Conservation (phyloP, 2,888 invertebrate genomes). For the Carabus problematicus region DNA sequence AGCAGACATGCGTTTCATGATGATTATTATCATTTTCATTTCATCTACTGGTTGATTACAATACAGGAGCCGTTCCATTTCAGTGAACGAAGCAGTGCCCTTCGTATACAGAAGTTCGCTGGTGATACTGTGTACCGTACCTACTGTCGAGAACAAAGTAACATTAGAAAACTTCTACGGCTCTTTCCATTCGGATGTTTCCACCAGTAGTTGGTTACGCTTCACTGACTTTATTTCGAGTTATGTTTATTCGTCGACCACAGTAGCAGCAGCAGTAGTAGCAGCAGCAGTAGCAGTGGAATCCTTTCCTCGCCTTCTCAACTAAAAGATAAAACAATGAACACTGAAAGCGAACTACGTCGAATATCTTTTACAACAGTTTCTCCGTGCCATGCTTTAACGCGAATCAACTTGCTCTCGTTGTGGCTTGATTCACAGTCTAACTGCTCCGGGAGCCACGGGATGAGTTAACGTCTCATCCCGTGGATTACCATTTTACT, state of each 20-base stretch:
- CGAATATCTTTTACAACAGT: slow-evolving; percentile 8
- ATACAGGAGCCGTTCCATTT: neutral
- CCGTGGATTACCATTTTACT: too few species aligned
- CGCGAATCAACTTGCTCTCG: too few species aligned
- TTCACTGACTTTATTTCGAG: slow-evolving; percentile 17
- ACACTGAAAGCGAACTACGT: neutral
- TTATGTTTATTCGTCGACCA: slow-evolving; percentile 13
- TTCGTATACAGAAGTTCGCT: too few species aligned
- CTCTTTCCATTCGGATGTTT: neutral
- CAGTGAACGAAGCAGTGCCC: neutral
- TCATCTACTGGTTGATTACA: too few species aligned
- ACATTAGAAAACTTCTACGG: neutral
- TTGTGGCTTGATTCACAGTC: too few species aligned
- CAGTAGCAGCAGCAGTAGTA: neutral
- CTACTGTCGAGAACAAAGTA: neutral
- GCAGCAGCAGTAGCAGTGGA: neutral
- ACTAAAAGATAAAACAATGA: slow-evolving; percentile 1
- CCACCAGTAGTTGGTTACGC: neutral
- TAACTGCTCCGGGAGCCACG: too few species aligned
- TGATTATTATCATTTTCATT: too few species aligned
- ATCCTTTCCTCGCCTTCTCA: neutral
- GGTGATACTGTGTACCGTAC: neutral
- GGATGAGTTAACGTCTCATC: too few species aligned
- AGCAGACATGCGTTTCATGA: too few species aligned
- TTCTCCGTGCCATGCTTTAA: neutral